Conservation (phyloP, 2,797 vertebrate genomes). For the Microchirus variegatus region DNA sequence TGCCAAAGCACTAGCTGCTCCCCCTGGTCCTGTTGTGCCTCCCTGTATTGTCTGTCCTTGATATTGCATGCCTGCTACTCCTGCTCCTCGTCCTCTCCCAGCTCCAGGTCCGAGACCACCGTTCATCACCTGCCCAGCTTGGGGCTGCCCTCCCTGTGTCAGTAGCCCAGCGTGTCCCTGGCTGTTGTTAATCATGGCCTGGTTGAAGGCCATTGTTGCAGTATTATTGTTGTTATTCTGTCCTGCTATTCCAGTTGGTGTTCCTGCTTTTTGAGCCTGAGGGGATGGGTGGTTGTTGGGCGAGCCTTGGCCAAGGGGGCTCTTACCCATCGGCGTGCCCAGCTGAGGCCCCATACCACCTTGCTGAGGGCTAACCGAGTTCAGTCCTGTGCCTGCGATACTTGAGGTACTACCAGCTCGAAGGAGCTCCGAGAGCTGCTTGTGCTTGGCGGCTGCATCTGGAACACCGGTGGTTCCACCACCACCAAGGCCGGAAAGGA, state of each 20-base stretch:
- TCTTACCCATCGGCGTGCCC: slow-evolving; percentile 89
- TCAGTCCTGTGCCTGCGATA: slow-evolving; percentile 83
- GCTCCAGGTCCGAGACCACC: slow-evolving; percentile 89
- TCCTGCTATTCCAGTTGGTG: slow-evolving; percentile 82
- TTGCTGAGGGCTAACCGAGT: slow-evolving; percentile 87
- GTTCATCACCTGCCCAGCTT: slow-evolving; percentile 92
- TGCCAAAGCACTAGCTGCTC: slow-evolving; percentile 87
- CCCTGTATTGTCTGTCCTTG: slow-evolving; percentile 85
- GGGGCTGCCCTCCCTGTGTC: slow-evolving; percentile 85
- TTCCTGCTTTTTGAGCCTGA: slow-evolving; percentile 92
- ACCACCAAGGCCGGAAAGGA: slow-evolving; percentile 28
- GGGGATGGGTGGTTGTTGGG: slow-evolving; percentile 86
- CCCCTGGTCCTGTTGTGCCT: slow-evolving; percentile 75
- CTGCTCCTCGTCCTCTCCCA: slow-evolving; percentile 89
- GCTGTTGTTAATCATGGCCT: slow-evolving; percentile 91
- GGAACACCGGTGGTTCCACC: slow-evolving; percentile 78
- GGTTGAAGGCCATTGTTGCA: slow-evolving; percentile 91
- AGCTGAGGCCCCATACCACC: slow-evolving; percentile 87
- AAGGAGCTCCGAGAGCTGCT: slow-evolving; percentile 96
- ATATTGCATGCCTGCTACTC: slow-evolving; percentile 88
- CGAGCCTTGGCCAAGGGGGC: slow-evolving; percentile 88
- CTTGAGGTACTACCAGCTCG: slow-evolving; percentile 86
- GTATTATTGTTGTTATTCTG: slow-evolving; percentile 79
- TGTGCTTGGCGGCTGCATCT: slow-evolving; percentile 97
- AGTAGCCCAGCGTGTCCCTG: slow-evolving; percentile 88